These are phyloP conservation scores for Prionchulus punctatus DNA, from an alignment of 2,888 invertebrate genomes.

Conservation along the genomic window DNA sequence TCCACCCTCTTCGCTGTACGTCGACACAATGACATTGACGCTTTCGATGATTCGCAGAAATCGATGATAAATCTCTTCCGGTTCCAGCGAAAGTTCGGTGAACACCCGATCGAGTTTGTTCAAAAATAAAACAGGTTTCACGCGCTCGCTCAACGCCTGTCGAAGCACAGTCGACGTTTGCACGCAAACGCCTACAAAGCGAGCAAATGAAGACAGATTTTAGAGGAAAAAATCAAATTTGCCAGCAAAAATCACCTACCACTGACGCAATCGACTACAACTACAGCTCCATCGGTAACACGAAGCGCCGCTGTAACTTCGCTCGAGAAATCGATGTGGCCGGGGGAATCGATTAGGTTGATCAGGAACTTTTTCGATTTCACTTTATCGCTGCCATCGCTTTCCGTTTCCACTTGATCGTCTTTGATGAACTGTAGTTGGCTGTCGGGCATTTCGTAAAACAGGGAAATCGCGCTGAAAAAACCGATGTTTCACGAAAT, in stretches of 20 bases:
- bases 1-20: constrained; percentile 12
- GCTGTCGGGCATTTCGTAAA: constrained; percentile 6
- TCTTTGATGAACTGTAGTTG: not conserved
- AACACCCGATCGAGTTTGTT: constrained; percentile 18
- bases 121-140: constrained; percentile 17
- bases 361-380: not conserved
- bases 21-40: constrained; percentile 15
- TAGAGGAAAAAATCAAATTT: not conserved
- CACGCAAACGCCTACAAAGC: constrained; percentile 15
- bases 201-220: not conserved
- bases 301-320: constrained; percentile 11
- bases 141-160: constrained; percentile 16
- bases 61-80: constrained; percentile 76
- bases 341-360: constrained; percentile 5
- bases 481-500: not conserved
- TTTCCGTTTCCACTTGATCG: not conserved
- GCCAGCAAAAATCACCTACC: not conserved
- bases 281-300: constrained; percentile 11
- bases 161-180: constrained; percentile 20
- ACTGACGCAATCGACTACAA: constrained; percentile 8
- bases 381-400: not conserved
- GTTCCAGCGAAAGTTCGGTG: constrained; percentile 44
- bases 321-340: constrained; percentile 40
- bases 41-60: constrained; percentile 45
- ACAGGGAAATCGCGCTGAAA: constrained; percentile 9